Evolutionary conservation across 2,113 vertebrate genomes (phyloP), one percentile per base, ranked within the genome.

Genomic region (Ageneiosus marmoratus): DNA sequence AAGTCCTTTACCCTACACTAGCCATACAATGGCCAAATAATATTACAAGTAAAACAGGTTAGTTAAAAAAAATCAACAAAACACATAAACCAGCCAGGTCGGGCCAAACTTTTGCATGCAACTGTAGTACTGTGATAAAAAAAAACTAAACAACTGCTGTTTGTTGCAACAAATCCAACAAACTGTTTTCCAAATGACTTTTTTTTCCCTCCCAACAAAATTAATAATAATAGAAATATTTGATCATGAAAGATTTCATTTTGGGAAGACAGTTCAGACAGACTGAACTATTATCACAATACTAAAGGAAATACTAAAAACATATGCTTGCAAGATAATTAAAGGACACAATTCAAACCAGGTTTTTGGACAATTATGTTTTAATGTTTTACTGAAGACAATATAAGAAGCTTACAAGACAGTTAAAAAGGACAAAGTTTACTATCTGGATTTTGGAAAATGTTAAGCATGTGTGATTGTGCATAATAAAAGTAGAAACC

Each of bases 191-290:
- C 79, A 90, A 91, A 92, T 92, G 70, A 88, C 76, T 90, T 91
- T 89, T 80, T 51, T 91, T 89, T 80, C 44, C 65, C 76, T 46
- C 69, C 72, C 84, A 88, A 86, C 88, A 88, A 89, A 92, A 90
- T 81, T 91, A 91, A 92, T 91, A 92, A 92, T 88, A 91, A 90
- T 83, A 91, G 88, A 89, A 88, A 88, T 85, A 88, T 88, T 88
- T 81, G 83, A 91, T 92, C 89, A 86, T 84, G 53, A 82, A 90
- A 91, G 91, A 91, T 89, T 86, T 70, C 84, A 88, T 87, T 82
- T 34, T 70, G 82, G 67, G 53, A 85, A 91, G 80, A 89, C n/a
- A n/a, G n/a, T n/a, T n/a, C n/a, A n/a, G n/a, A n/a, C 85, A 82
- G 79, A 56, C 88, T 90, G 89, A 86, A 91, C 80, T 90, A 81